Percentiles rank a stretch among this genome's conserved stretches.
phyloP scores from a whole-genome alignment of 2,797 vertebrate genomes.

The Phoxinus dragarum region DNA sequence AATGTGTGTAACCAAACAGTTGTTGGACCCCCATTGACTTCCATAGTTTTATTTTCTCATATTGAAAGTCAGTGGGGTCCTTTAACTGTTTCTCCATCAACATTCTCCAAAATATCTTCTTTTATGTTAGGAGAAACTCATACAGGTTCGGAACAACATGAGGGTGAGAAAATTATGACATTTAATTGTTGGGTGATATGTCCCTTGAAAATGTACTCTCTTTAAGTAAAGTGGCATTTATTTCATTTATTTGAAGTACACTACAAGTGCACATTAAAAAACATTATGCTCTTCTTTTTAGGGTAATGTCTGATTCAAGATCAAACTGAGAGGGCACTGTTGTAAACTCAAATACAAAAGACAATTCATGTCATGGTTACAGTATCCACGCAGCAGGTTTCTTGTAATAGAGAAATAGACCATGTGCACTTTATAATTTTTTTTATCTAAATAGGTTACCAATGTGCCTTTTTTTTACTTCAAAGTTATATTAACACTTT shows the following conservation, averaged over 20 bases:
- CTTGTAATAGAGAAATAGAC: constrained; percentile 28
- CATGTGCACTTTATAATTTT: background rate
- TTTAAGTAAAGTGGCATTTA: background rate
- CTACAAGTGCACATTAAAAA: background rate
- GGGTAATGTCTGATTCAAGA: background rate
- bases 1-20: too few relatives aligned
- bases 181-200: too few relatives aligned
- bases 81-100: too few relatives aligned
- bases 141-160: too few relatives aligned
- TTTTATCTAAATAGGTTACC: background rate
- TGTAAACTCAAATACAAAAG: constrained; percentile 42
- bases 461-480: background rate
- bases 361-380: constrained; percentile 68
- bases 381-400: constrained; percentile 68
- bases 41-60: too few relatives aligned
- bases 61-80: too few relatives aligned
- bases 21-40: too few relatives aligned
- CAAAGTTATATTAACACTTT: background rate
- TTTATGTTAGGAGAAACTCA: too few relatives aligned
- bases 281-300: background rate
- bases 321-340: background rate
- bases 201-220: background rate
- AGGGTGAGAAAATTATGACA: too few relatives aligned
- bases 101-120: too few relatives aligned
- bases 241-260: background rate